Conservation (phyloP, 2,113 vertebrate species). For the Channa maculata region DNA sequence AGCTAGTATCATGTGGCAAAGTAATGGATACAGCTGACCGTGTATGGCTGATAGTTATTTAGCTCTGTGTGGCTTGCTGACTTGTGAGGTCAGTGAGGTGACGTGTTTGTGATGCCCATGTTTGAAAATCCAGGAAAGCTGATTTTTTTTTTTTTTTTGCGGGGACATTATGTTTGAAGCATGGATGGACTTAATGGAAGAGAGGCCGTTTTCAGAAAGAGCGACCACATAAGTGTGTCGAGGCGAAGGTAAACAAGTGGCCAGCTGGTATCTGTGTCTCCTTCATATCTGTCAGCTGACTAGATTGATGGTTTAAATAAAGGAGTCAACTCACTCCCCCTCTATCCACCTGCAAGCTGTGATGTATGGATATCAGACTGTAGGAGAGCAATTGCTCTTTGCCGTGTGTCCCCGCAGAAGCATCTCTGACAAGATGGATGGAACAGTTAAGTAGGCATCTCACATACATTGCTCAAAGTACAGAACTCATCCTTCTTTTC, state of each 20-base stretch:
- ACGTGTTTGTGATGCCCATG: neutral
- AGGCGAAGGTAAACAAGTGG: slow-evolving; percentile 14
- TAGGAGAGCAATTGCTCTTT: slow-evolving; percentile 25
- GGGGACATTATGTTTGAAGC: slow-evolving; percentile 3
- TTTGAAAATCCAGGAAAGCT: slow-evolving; percentile 14
- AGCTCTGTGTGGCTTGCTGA: slow-evolving; percentile 8
- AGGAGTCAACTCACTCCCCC: slow-evolving; percentile 6
- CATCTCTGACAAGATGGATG: slow-evolving; percentile 46
- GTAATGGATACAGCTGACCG: slow-evolving; percentile 12
- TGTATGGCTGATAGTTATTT: slow-evolving; percentile 5
- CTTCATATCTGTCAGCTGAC: slow-evolving; percentile 30
- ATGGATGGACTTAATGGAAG: slow-evolving; percentile 14
- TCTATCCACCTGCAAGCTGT: slow-evolving; percentile 21
- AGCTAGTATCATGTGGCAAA: neutral
- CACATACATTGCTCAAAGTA: slow-evolving; percentile 30
- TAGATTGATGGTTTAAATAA: slow-evolving; percentile 48
- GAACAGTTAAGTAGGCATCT: slow-evolving; percentile 5
- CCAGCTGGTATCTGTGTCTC: slow-evolving; percentile 20
- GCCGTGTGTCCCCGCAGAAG: neutral
- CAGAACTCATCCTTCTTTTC: slow-evolving; percentile 15
- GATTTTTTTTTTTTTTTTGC: neutral
- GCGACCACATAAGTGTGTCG: neutral
- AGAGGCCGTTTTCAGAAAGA: slow-evolving; percentile 21
- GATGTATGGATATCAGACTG: slow-evolving; percentile 54
- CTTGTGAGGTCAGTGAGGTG: neutral